Conservation (phyloP, 2,797 vertebrate genomes). For the Chromobotia macracanthus region DNA sequence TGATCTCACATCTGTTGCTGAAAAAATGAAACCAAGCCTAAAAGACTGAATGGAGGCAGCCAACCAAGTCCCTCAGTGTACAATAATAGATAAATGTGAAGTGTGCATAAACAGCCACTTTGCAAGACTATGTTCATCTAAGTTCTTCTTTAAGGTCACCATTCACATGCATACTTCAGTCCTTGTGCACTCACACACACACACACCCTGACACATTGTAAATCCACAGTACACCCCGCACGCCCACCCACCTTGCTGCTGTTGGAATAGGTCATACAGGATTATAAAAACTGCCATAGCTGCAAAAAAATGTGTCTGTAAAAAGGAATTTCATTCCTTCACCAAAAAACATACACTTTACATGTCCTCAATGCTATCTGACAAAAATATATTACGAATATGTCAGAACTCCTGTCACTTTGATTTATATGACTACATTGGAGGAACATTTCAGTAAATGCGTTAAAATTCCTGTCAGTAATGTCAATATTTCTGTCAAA, state of each 20-base stretch:
- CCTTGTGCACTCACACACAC: conserved; percentile 2
- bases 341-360: neutral
- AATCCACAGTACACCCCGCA: conserved; percentile 22
- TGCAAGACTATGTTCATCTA: conserved; percentile 1
- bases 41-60: neutral
- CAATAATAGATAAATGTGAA: neutral
- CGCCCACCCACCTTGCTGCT: conserved; percentile 25
- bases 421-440: conserved; percentile 32
- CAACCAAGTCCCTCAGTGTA: neutral
- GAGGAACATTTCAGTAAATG: conserved; percentile 34
- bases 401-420: conserved; percentile 24
- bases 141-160: neutral
- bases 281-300: conserved; percentile 26
- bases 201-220: conserved; percentile 27
- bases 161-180: neutral
- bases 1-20: conserved; percentile 15
- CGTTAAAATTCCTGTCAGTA: conserved; percentile 32
- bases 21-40: conserved; percentile 21
- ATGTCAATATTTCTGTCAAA: conserved; percentile 41
- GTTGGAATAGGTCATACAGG: conserved; percentile 18
- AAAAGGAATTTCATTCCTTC: conserved; percentile 5
- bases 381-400: conserved; percentile 22
- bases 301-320: conserved; percentile 28
- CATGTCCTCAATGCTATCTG: conserved; percentile 9
- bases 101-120: neutral